Evolutionary conservation across 2,888 invertebrate species (phyloP), one percentile per base, ranked within the genome.

Genomic region (Quadroppia sp.): DNA sequence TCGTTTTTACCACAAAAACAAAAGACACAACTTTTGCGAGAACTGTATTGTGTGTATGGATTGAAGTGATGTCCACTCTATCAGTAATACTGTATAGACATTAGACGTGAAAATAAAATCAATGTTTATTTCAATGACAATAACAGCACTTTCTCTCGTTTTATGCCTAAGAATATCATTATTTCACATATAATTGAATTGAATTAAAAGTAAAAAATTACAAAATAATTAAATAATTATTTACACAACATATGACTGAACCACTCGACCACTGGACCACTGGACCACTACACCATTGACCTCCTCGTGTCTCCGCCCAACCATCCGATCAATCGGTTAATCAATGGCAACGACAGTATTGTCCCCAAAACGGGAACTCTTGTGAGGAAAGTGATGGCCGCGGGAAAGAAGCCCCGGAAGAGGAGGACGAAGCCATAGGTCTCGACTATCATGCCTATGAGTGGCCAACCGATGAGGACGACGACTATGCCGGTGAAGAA

Each of bases 371-470:
- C 86, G 72, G 99, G 98, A 76, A 99, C 89, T 83, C 95, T 88
- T 80, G 96, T 86, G 78, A 99, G 84, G 84, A 99, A 97, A 82
- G 96, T 96, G 53, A 99, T 87, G 50, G 93, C 96, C 9, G 95
- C 94, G 25, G 98, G 98, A 83, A 99, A 88, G 84, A 99, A 98
- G 30, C 97, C 97, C 84, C 98, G 85, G 80, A 87, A 87, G 64
- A 87, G 81, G 23, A 86, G 80, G 76, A 98, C 85, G 83, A 99
- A 98, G 77, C 99, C 99, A 84, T 99, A 99, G 56, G 91, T 88
- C 86, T 99, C 99, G 78, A 97, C 87, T 61, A 94, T 85, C 92
- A 99, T 99, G 76, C 99, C 99, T 74, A 97, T 85, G 78, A 99
- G 86, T 0, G 99, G 98, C 90, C 93, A 99, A 13, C 98, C 98